Percentiles rank a stretch among this genome's conserved stretches.
phyloP scores from a whole-genome alignment of 2,888 invertebrate genomes.

The Cosmia trapezina region DNA sequence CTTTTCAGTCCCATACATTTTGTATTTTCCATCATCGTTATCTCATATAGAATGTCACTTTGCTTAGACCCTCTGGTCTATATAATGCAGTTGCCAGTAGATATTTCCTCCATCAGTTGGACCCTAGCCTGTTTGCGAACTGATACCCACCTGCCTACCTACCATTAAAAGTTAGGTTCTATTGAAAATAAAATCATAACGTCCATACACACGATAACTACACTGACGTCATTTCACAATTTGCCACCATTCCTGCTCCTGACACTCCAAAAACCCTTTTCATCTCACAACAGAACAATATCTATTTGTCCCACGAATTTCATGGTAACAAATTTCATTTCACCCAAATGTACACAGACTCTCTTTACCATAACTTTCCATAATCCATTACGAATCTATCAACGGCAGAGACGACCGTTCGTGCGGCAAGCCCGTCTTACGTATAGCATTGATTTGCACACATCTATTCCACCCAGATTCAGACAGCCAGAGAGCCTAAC shows the following conservation, averaged over 20 bases:
- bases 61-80: no score
- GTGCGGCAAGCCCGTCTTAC: conserved; percentile 45
- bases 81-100: no score
- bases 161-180: background rate
- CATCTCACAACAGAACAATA: conserved; percentile 20
- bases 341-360: conserved; percentile 48
- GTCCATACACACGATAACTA: background rate
- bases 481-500: conserved; percentile 42
- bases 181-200: no score
- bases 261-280: conserved; percentile 1
- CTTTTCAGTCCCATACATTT: no score
- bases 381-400: conserved; percentile 64
- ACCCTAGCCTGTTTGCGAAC: no score
- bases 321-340: conserved; percentile 52
- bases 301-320: conserved; percentile 32
- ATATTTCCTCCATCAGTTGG: background rate
- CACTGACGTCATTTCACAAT: background rate
- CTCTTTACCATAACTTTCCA: conserved; percentile 61
- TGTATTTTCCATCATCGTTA: no score
- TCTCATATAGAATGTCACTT: no score
- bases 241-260: background rate
- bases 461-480: conserved; percentile 43
- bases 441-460: conserved; percentile 57
- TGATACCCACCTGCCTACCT: no score
- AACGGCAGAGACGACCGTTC: conserved; percentile 48